Evolutionary conservation across 2,797 vertebrate genomes (phyloP).

Genomic region (Eospalax fontanierii): DNA sequence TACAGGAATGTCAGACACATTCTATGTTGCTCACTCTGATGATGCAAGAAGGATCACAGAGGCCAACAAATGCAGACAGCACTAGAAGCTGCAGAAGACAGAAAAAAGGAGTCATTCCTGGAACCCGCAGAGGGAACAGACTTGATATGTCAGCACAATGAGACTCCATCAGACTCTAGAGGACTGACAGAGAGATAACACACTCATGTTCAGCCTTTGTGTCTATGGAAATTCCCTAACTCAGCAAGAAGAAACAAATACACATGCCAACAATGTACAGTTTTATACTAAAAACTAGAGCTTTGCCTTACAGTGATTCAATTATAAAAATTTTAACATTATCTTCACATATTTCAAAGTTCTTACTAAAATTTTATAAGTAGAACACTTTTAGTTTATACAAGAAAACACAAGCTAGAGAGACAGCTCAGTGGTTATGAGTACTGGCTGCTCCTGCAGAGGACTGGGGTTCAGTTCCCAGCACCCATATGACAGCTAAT

Average conservation of each 20-base stretch:
- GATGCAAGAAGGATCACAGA: not conserved
- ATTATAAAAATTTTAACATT: not conserved
- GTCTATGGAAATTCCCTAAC: too few relatives aligned
- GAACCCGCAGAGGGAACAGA: too few relatives aligned
- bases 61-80: not conserved
- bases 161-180: not conserved
- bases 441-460: too few relatives aligned
- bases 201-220: not conserved
- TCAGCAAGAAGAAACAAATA: not conserved
- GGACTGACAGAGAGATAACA: not conserved
- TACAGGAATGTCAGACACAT: not conserved
- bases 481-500: too few relatives aligned
- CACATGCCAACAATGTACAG: not conserved
- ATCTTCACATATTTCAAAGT: not conserved
- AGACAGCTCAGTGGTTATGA: too few relatives aligned
- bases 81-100: not conserved
- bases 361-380: not conserved
- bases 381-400: not conserved
- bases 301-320: not conserved
- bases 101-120: not conserved
- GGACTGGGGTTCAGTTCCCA: too few relatives aligned
- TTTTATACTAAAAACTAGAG: too few relatives aligned
- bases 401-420: too few relatives aligned
- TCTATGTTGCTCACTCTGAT: not conserved
- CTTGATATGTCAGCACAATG: not conserved